Conservation (phyloP, 2,888 invertebrate species). For the Neoitamus cyanurus region DNA sequence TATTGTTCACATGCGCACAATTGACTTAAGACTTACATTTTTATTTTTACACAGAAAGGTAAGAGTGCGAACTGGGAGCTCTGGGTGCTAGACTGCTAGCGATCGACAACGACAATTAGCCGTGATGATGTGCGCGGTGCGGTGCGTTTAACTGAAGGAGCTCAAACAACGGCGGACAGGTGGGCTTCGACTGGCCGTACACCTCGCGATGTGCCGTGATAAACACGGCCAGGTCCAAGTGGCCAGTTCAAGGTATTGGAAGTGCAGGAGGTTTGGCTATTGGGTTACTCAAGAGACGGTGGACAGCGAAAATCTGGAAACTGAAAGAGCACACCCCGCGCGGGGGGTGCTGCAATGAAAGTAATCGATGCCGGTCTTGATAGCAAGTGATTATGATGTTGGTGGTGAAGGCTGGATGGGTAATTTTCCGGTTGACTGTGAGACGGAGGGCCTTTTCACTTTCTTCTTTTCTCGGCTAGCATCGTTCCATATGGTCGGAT, state of each 20-base stretch:
- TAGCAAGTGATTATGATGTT: neutral
- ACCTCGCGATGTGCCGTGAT: neutral
- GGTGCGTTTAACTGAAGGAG: neutral
- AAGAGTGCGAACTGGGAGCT: neutral
- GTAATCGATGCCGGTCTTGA: constrained; percentile 28
- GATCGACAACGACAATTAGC: neutral
- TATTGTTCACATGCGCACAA: neutral
- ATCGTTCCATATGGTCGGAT: constrained; percentile 63
- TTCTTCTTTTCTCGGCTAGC: constrained; percentile 55
- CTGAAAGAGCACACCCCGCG: neutral
- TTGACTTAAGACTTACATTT: neutral
- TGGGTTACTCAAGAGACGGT: neutral
- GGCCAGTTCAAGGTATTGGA: neutral
- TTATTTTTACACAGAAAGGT: neutral
- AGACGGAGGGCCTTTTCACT: constrained; percentile 17
- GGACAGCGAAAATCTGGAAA: neutral
- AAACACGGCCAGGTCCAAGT: neutral
- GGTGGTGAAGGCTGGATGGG: constrained; percentile 4
- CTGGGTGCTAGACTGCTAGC: neutral
- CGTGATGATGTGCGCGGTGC: neutral
- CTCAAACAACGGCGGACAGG: neutral
- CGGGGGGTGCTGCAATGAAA: constrained; percentile 24
- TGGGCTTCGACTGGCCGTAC: neutral
- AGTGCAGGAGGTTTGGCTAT: neutral
- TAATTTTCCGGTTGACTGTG: constrained; percentile 6